Evolutionary conservation across 2,888 invertebrate species (phyloP).

Genomic region (Esperia sulphurella): DNA sequence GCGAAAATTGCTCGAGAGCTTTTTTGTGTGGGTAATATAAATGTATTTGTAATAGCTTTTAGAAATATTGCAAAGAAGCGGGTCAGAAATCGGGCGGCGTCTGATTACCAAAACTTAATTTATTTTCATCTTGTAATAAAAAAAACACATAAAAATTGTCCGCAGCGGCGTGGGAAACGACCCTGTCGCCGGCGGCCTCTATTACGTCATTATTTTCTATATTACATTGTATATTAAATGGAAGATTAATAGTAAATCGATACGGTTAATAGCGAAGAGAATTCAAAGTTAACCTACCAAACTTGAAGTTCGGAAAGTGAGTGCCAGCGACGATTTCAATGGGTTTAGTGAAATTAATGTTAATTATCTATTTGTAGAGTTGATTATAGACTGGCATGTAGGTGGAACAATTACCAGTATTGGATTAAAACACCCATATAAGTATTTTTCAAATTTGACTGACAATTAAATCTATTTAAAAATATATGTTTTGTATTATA

Average conservation of each 20-base stretch:
- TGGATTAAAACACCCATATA: too few species aligned
- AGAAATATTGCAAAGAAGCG: conserved; percentile 77
- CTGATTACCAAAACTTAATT: conserved; percentile 78
- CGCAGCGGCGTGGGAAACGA: conserved; percentile 73
- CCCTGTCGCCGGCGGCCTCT: conserved; percentile 76
- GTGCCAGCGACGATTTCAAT: conserved; percentile 5
- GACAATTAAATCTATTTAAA: too few species aligned
- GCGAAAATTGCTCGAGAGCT: conserved; percentile 78
- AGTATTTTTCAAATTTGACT: too few species aligned
- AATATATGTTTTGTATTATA: too few species aligned
- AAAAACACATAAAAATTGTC: conserved; percentile 67
- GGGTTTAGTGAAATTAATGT: neutral
- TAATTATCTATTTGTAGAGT: too few species aligned
- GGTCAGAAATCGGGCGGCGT: conserved; percentile 66
- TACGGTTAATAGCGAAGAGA: conserved; percentile 24
- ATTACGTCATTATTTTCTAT: conserved; percentile 79
- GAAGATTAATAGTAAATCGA: conserved; percentile 76
- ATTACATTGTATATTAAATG: conserved; percentile 71
- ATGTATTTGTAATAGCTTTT: conserved; percentile 80
- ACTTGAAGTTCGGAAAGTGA: conserved; percentile 1
- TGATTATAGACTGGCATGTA: too few species aligned
- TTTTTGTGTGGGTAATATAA: conserved; percentile 76
- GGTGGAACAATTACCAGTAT: too few species aligned
- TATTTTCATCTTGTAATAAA: conserved; percentile 58
- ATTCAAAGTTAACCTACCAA: neutral